Evolutionary conservation across 64 coral and sea anemone species (phyloP), one percentile per base, ranked within the genome.

Genomic region (Orbicella faveolata): DNA sequence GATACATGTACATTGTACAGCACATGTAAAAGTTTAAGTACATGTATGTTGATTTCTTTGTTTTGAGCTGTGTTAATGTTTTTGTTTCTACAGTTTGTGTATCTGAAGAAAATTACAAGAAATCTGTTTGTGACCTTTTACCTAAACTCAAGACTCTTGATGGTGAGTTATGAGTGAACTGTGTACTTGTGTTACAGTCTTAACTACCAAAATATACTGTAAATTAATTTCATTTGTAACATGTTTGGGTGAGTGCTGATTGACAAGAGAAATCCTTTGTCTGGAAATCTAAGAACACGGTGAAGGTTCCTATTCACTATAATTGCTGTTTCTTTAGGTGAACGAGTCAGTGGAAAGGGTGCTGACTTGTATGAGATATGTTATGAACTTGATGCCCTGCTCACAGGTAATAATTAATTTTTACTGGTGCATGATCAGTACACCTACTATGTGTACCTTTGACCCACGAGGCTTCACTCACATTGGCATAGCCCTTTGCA

Each of bases 131-230:
- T 36, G 62, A 93, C 16, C 70, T 90, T 20, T 41, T 96, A 21
- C 94, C 94, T n/a, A 85, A 96, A 34, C 87, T 93, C 65, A 87
- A 73, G 14, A 88, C 77, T 51, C 88, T 96, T 36, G 94, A 96
- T 90, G 94, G 94, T 96, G 78, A 79, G 74, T 82, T 51, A 51
- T 64, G 41, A 65, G 30, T 2, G 2, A 11, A 30, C 36, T n/a
- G 17, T 15, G 20, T 65, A 26, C 62, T 57, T 57, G 4, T 41
- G 39, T 41, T 41, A 14, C 54, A 57, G 7, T 57, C 54, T 8
- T 57, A 10, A 2, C 2, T 41, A 41, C 4, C 39, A 41, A 2
- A 41, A 41, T 41, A 57, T 57, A 4, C 54, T 57, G 54, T 57
- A 11, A 57, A 57, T 11, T 1, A 57, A 57, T 57, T 4, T 57